phyloP scores from a whole-genome alignment of 2,888 invertebrate genomes.

The Lagria hirta region DNA sequence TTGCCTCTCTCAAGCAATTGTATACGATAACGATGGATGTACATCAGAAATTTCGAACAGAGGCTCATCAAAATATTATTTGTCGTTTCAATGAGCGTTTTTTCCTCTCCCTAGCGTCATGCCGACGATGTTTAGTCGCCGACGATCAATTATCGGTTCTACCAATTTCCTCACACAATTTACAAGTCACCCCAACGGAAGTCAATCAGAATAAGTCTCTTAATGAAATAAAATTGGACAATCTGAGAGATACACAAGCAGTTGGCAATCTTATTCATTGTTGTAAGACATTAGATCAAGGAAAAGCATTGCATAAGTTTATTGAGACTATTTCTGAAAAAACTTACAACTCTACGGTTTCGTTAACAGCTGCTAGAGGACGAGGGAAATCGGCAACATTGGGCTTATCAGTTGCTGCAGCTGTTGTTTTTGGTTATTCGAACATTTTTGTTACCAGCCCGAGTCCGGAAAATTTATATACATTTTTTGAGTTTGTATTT shows the following conservation, averaged over 20 bases:
- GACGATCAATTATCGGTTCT: constrained; percentile 91
- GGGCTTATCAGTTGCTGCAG: constrained; percentile 87
- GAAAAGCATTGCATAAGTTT: constrained; percentile 87
- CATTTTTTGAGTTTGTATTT: constrained; percentile 94
- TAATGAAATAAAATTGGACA: constrained; percentile 61
- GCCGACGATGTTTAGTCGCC: constrained; percentile 86
- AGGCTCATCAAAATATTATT: constrained; percentile 88
- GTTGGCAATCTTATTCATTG: constrained; percentile 84
- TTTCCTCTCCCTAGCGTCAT: constrained; percentile 84
- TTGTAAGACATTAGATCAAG: constrained; percentile 93
- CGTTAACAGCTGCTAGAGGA: constrained; percentile 94
- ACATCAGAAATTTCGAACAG: constrained; percentile 91
- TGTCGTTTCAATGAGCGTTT: constrained; percentile 97
- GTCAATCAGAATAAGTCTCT: constrained; percentile 54
- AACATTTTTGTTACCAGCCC: constrained; percentile 98
- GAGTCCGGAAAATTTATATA: constrained; percentile 96
- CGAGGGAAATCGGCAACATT: constrained; percentile 98
- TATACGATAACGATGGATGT: constrained; percentile 99
- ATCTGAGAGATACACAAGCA: constrained; percentile 86
- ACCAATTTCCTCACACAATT: constrained; percentile 87
- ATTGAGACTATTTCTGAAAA: constrained; percentile 96
- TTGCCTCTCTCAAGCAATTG: constrained; percentile 88
- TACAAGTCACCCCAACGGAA: constrained; percentile 75
- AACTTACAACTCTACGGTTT: constrained; percentile 82
- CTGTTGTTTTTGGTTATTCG: constrained; percentile 77